Evolutionary conservation across 2,797 vertebrate species (phyloP).

Genomic region (Poliocrania exsul): DNA sequence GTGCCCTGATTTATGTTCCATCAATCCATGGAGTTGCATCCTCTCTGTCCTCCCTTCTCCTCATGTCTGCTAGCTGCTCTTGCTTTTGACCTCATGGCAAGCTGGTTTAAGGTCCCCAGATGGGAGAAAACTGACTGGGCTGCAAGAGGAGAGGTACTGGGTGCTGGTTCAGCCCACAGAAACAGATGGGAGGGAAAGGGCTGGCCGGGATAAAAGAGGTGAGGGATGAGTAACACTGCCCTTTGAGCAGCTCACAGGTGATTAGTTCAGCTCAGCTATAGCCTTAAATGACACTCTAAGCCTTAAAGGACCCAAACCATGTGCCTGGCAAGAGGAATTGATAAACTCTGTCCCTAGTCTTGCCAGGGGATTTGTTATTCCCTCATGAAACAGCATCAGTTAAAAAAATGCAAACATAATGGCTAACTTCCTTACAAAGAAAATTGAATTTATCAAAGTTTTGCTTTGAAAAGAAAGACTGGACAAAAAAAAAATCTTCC

Average conservation of each 20-base stretch:
- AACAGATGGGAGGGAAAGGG: background rate
- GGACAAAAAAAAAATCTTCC: background rate
- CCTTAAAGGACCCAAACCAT: background rate
- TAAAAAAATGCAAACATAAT: background rate
- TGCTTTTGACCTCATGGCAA: background rate
- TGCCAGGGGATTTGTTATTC: background rate
- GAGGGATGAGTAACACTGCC: background rate
- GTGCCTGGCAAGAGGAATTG: background rate
- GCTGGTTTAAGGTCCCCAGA: background rate
- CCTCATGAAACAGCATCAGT: background rate
- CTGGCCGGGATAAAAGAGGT: background rate
- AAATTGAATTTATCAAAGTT: background rate
- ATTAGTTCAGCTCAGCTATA: conserved; percentile 14
- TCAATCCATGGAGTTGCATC: background rate
- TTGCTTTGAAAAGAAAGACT: background rate
- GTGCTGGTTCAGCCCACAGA: background rate
- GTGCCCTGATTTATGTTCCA: background rate
- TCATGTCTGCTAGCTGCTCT: background rate
- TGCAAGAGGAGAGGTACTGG: background rate
- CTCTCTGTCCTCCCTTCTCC: accelerated
- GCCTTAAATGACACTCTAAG: background rate
- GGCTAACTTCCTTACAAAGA: background rate
- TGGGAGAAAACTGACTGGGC: background rate
- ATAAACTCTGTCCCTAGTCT: background rate
- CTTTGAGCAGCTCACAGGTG: background rate